A percentile compares a stretch with the other conserved stretches of the same genome.
phyloP scores from a whole-genome alignment of 1,140 invertebrate species.

The Drosophila nannoptera region DNA sequence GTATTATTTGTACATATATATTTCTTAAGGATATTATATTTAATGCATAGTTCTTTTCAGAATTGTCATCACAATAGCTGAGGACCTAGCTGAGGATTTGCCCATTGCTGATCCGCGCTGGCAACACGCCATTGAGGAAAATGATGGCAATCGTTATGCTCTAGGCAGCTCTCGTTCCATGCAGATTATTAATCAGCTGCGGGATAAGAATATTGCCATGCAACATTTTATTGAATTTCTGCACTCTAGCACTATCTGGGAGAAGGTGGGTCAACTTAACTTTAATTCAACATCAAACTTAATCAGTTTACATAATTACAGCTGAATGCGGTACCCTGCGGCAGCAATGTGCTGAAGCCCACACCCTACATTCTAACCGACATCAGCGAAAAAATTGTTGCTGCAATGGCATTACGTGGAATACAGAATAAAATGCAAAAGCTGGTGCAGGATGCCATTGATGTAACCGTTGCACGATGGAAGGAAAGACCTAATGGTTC shows the following conservation, averaged over 20 bases:
- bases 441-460: slow-evolving; percentile 80
- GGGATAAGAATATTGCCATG: slow-evolving; percentile 90
- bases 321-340: slow-evolving; percentile 81
- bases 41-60: slow-evolving; percentile 79
- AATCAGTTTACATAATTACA: slow-evolving; percentile 16
- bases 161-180: slow-evolving; percentile 86
- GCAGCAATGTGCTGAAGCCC: slow-evolving; percentile 80
- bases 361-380: slow-evolving; percentile 86
- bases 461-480: slow-evolving; percentile 81
- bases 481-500: slow-evolving; percentile 80
- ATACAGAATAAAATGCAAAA: slow-evolving; percentile 61
- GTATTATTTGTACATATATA: slow-evolving; percentile 39
- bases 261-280: slow-evolving; percentile 80
- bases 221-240: slow-evolving; percentile 88
- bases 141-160: slow-evolving; percentile 59
- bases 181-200: slow-evolving; percentile 89
- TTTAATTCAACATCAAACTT: no score
- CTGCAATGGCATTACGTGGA: slow-evolving; percentile 82
- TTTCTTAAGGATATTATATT: not conserved
- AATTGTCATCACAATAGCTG: slow-evolving; percentile 85
- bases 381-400: slow-evolving; percentile 88
- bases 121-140: slow-evolving; percentile 79
- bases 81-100: slow-evolving; percentile 91
- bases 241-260: slow-evolving; percentile 87
- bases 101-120: slow-evolving; percentile 93